Percentiles rank a stretch among this genome's conserved stretches.
These are phyloP conservation scores for Heterodera carotae DNA, from an alignment of 1,140 invertebrate genomes.

Conservation along the genomic window DNA sequence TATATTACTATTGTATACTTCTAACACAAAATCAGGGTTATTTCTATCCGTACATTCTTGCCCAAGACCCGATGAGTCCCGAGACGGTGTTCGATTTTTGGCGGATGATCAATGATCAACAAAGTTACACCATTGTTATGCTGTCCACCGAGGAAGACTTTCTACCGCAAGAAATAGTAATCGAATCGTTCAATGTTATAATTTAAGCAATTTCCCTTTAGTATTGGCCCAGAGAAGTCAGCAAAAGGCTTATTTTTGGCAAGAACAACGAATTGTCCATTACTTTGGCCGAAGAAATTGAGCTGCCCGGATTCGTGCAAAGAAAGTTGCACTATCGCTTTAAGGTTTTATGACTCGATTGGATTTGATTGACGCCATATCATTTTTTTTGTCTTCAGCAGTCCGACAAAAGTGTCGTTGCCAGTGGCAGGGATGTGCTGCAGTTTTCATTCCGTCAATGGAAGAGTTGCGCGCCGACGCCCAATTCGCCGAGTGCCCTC, in stretches of 20 bases:
- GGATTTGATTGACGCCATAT: background rate
- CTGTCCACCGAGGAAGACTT: constrained; percentile 88
- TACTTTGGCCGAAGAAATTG: constrained; percentile 37
- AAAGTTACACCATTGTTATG: constrained; percentile 88
- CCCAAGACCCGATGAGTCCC: constrained; percentile 82
- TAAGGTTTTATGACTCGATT: constrained; percentile 31
- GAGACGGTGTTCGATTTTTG: constrained; percentile 81
- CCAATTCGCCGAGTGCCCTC: constrained; percentile 39
- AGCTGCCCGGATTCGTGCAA: constrained; percentile 37
- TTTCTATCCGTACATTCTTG: constrained; percentile 62
- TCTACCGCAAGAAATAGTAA: constrained; percentile 52
- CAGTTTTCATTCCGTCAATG: constrained; percentile 52
- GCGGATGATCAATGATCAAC: constrained; percentile 95
- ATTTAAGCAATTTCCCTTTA: constrained; percentile 32
- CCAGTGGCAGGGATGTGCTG: constrained; percentile 44
- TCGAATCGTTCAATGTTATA: background rate
- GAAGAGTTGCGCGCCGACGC: constrained; percentile 36
- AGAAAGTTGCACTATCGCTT: constrained; percentile 54
- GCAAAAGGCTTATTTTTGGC: constrained; percentile 40
- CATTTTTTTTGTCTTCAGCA: constrained; percentile 26
- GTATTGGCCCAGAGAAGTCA: constrained; percentile 57
- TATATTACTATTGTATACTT: constrained; percentile 8
- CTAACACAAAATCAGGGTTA: constrained; percentile 54
- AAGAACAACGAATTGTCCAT: constrained; percentile 54
- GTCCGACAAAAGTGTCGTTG: constrained; percentile 27